A percentile compares a stretch with the other conserved stretches of the same genome.
These are phyloP conservation scores for Muraenolepis orangiensis DNA, from an alignment of 2,797 vertebrate species.

Conservation along the genomic window DNA sequence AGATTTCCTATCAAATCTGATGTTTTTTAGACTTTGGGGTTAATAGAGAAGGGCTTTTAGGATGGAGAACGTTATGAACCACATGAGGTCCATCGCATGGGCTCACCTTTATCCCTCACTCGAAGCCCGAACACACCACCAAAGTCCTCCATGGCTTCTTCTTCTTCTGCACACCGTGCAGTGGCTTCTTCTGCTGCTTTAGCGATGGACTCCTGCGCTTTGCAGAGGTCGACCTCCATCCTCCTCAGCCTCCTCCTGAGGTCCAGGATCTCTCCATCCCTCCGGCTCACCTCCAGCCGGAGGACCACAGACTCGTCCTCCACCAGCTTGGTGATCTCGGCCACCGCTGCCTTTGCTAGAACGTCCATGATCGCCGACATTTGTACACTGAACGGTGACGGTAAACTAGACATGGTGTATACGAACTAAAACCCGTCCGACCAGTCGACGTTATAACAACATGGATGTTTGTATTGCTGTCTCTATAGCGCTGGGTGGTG, in stretches of 20 bases:
- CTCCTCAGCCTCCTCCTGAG: conserved; percentile 58
- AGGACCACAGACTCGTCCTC: conserved; percentile 61
- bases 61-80: not conserved
- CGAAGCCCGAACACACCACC: not conserved
- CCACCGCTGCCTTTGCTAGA: conserved; percentile 68
- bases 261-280: conserved; percentile 63
- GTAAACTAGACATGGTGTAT: conserved; percentile 54
- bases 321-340: conserved; percentile 70
- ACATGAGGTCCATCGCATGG: not conserved
- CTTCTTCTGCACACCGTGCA: conserved; percentile 14
- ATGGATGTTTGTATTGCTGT: fast-evolving
- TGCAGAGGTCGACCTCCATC: conserved; percentile 62
- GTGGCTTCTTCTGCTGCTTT: conserved; percentile 3
- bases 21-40: not conserved
- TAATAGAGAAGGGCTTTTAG: not conserved
- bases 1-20: too few relatives aligned
- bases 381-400: conserved; percentile 55
- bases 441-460: too few relatives aligned
- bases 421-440: not conserved
- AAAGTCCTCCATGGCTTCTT: not conserved
- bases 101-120: not conserved
- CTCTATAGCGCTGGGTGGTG: not conserved
- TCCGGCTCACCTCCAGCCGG: conserved; percentile 62
- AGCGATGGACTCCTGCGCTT: conserved; percentile 38
- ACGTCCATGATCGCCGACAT: conserved; percentile 70